phyloP scores from a whole-genome alignment of 1,140 invertebrate genomes.

The Drosophila setifemur region DNA sequence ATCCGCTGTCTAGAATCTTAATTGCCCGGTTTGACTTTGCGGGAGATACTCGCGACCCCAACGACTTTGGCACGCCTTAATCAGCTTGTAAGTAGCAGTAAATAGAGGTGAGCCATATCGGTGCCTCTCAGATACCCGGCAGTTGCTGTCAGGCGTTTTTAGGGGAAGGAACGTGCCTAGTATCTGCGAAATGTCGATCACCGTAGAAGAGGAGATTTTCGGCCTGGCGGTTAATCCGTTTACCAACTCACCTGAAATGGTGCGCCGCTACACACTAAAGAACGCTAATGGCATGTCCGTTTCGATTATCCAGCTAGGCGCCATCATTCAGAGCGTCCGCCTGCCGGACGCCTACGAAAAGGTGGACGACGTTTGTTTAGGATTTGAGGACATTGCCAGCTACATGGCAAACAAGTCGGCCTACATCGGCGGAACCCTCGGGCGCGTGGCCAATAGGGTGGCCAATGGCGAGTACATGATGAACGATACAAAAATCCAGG shows the following conservation, averaged over 20 bases:
- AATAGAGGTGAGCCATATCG: conserved; percentile 9
- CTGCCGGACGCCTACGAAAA: conserved; percentile 88
- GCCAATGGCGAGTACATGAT: conserved; percentile 87
- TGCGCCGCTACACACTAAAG: conserved; percentile 85
- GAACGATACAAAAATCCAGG: conserved; percentile 86
- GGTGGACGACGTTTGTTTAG: conserved; percentile 88
- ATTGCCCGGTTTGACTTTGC: conserved; percentile 62
- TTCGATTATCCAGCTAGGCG: conserved; percentile 89
- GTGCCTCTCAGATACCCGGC: conserved; percentile 31
- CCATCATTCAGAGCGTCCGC: conserved; percentile 88
- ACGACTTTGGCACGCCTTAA: conserved; percentile 44
- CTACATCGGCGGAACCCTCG: conserved; percentile 94
- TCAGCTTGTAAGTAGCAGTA: conserved; percentile 5
- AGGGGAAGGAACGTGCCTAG: conserved; percentile 13
- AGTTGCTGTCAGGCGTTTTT: conserved; percentile 44
- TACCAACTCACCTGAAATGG: conserved; percentile 77
- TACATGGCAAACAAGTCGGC: conserved; percentile 83
- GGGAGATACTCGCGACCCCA: conserved; percentile 44
- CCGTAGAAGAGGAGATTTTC: conserved; percentile 68
- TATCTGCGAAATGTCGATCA: conserved; percentile 36
- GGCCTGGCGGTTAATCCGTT: conserved; percentile 61
- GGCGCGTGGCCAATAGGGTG: conserved; percentile 94
- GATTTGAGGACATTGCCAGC: conserved; percentile 89
- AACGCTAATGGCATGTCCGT: conserved; percentile 84
- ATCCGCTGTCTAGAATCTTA: neutral